Evolutionary conservation across 2,113 vertebrate species (phyloP).

Genomic region (Trematocara macrostoma): DNA sequence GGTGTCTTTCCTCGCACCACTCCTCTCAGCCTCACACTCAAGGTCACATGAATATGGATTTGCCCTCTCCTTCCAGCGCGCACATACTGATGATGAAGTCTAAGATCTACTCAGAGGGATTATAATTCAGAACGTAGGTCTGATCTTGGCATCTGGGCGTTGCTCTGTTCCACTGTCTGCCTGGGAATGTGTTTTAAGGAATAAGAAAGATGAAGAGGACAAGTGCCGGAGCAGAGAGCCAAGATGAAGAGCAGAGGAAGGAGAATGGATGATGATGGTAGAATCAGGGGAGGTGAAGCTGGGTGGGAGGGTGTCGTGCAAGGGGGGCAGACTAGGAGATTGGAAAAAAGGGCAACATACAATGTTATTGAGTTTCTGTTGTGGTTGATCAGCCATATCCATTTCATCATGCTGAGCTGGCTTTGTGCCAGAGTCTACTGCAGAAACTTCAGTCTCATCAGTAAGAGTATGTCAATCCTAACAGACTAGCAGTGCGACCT

Average conservation of each 20-base stretch:
- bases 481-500: background rate
- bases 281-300: conserved; percentile 9
- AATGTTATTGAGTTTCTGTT: conserved; percentile 52
- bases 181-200: conserved; percentile 38
- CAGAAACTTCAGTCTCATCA: conserved; percentile 24
- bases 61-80: conserved; percentile 40
- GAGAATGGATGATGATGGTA: conserved; percentile 53
- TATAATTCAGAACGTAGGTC: conserved; percentile 65
- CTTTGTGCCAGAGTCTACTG: conserved; percentile 11
- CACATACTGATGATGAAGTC: conserved; percentile 72
- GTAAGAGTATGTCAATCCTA: conserved; percentile 5
- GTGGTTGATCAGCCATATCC: conserved; percentile 45
- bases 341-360: conserved; percentile 29
- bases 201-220: conserved; percentile 53
- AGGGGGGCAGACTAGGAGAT: conserved; percentile 21
- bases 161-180: conserved; percentile 44
- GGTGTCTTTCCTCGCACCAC: conserved; percentile 46
- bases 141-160: conserved; percentile 46
- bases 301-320: conserved; percentile 6
- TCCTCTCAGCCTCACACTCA: conserved; percentile 70
- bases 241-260: conserved; percentile 36
- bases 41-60: conserved; percentile 95
- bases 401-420: conserved; percentile 49
- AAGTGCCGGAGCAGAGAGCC: conserved; percentile 13
- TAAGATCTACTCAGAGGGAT: conserved; percentile 65